Evolutionary conservation across 2,113 vertebrate species (phyloP).

Genomic region (Notothenia rossii): DNA sequence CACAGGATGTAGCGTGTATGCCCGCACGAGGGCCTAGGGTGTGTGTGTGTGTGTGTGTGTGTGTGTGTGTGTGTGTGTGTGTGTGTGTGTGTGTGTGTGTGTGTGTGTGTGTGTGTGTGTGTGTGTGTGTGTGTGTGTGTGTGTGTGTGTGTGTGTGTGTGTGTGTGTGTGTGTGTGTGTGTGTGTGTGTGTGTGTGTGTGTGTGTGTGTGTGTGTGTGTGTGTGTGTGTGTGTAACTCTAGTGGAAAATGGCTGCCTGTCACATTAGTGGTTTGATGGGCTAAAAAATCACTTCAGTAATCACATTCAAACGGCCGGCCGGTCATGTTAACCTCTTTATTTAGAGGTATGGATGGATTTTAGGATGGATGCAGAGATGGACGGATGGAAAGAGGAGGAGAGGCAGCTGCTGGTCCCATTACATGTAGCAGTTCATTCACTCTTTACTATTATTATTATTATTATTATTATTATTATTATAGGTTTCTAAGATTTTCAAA

Average conservation of each 20-base stretch:
- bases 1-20: background rate
- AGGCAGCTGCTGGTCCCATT: constrained; percentile 15
- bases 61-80: constrained; percentile 25
- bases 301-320: constrained; percentile 67
- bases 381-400: constrained; percentile 24
- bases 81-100: constrained; percentile 25
- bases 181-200: constrained; percentile 16
- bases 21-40: constrained; percentile 5
- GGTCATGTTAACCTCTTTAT: constrained; percentile 78
- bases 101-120: too few relatives aligned
- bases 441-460: background rate
- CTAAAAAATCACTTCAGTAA: constrained; percentile 79
- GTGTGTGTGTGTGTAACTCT: constrained; percentile 36
- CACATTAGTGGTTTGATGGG: constrained; percentile 78
- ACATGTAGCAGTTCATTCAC: background rate
- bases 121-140: too few relatives aligned
- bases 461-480: background rate
- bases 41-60: constrained; percentile 34
- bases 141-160: too few relatives aligned
- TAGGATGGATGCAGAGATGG: constrained; percentile 58
- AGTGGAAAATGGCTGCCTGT: constrained; percentile 74
- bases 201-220: constrained; percentile 31
- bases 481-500: background rate
- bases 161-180: background rate
- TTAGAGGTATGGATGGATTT: constrained; percentile 73